phyloP scores from a whole-genome alignment of 2,888 invertebrate genomes.

The Conistra vaccinii region DNA sequence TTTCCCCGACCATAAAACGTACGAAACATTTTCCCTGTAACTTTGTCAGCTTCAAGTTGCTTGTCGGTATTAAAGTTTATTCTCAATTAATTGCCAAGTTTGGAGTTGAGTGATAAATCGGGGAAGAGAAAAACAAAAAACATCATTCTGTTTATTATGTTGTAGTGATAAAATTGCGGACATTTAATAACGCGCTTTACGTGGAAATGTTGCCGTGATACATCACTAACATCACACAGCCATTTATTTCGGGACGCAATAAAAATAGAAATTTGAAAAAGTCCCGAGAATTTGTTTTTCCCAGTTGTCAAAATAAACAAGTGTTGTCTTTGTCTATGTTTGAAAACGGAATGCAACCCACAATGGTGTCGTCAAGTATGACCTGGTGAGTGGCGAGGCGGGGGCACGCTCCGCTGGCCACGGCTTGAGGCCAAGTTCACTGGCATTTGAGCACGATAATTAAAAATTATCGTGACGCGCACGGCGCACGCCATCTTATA shows the following conservation, averaged over 20 bases:
- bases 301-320: constrained; percentile 71
- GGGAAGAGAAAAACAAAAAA: constrained; percentile 14
- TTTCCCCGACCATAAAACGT: constrained; percentile 56
- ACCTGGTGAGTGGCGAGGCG: constrained; percentile 85
- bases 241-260: constrained; percentile 13
- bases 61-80: constrained; percentile 58
- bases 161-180: background rate
- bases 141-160: constrained; percentile 13
- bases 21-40: constrained; percentile 54
- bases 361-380: constrained; percentile 85
- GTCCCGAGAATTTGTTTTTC: background rate
- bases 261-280: constrained; percentile 38
- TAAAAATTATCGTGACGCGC: constrained; percentile 90
- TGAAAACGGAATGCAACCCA: constrained; percentile 74
- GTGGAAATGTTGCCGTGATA: constrained; percentile 17
- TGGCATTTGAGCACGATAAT: constrained; percentile 90
- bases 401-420: constrained; percentile 82
- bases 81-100: constrained; percentile 65
- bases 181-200: constrained; percentile 19
- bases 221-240: background rate
- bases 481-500: constrained; percentile 87
- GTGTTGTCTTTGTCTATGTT: constrained; percentile 56
- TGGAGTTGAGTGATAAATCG: constrained; percentile 26
- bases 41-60: constrained; percentile 42
- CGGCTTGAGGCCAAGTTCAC: constrained; percentile 90